Percentiles rank a stretch among this genome's conserved stretches.
phyloP scores from a whole-genome alignment of 1,140 invertebrate species.

The Alviniconcha marisindica region DNA sequence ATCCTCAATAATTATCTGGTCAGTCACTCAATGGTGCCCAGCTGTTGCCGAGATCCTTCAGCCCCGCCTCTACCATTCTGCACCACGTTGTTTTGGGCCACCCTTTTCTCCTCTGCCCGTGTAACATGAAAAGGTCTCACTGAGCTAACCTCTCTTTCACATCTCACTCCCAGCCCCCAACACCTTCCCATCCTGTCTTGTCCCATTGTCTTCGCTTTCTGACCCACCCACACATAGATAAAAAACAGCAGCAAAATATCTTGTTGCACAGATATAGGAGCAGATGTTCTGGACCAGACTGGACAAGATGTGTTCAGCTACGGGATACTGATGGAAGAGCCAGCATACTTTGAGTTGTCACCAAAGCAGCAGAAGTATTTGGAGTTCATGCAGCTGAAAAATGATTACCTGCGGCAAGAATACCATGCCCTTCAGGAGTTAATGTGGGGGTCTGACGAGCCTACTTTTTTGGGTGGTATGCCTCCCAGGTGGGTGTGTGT shows the following conservation, averaged over 20 bases:
- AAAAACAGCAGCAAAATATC: neutral
- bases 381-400: slow-evolving; percentile 87
- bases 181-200: neutral
- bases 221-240: neutral
- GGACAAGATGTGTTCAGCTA: slow-evolving; percentile 92
- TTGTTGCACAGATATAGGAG: slow-evolving; percentile 84
- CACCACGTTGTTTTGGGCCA: no score
- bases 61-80: no score
- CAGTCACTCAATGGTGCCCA: no score
- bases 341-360: slow-evolving; percentile 92
- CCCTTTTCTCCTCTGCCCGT: no score
- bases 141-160: no score
- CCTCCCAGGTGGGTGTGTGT: slow-evolving; percentile 81
- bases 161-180: no score
- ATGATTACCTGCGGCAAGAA: slow-evolving; percentile 92
- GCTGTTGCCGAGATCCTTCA: no score
- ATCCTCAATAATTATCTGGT: no score
- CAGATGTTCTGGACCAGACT: slow-evolving; percentile 95
- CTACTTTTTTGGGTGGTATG: slow-evolving; percentile 76
- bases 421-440: slow-evolving; percentile 93
- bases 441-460: slow-evolving; percentile 82
- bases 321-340: slow-evolving; percentile 89
- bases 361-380: slow-evolving; percentile 80
- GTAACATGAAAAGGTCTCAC: neutral
- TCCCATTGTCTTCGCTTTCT: neutral